Percentiles rank a stretch among this genome's conserved stretches.
Conservation (phyloP, 2,113 vertebrate species). For the Haliaeetus leucogaster region DNA sequence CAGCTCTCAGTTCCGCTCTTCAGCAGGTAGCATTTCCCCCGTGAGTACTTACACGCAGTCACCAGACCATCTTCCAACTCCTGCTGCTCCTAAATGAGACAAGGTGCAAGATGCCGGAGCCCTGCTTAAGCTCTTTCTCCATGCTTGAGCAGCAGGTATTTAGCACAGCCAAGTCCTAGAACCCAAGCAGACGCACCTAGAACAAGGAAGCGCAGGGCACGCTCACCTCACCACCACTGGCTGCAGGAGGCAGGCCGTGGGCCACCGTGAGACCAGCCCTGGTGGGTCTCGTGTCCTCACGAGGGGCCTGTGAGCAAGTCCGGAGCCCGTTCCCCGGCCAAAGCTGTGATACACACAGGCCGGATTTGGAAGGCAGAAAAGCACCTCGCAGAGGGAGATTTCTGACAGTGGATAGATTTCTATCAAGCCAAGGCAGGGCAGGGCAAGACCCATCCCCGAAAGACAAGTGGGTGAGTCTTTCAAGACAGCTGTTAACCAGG, state of each 20-base stretch:
- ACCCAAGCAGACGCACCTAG: accelerated
- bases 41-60: background rate
- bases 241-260: accelerated
- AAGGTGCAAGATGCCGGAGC: background rate
- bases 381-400: background rate
- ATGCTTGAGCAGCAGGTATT: background rate
- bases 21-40: background rate
- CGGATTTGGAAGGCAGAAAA: background rate
- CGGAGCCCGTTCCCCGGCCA: background rate
- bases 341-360: background rate
- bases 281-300: background rate
- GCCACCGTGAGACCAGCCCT: background rate
- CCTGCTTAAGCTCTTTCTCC: background rate
- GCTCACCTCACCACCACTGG: accelerated
- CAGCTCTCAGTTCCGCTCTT: background rate
- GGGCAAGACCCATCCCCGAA: background rate
- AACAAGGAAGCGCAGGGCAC: accelerated
- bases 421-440: background rate
- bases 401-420: background rate
- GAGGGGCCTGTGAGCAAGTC: accelerated
- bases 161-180: background rate
- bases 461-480: background rate
- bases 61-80: background rate
- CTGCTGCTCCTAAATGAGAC: background rate
- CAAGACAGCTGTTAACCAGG: background rate